phyloP scores from a whole-genome alignment of 2,888 invertebrate genomes.

The Leucozona laternaria region DNA sequence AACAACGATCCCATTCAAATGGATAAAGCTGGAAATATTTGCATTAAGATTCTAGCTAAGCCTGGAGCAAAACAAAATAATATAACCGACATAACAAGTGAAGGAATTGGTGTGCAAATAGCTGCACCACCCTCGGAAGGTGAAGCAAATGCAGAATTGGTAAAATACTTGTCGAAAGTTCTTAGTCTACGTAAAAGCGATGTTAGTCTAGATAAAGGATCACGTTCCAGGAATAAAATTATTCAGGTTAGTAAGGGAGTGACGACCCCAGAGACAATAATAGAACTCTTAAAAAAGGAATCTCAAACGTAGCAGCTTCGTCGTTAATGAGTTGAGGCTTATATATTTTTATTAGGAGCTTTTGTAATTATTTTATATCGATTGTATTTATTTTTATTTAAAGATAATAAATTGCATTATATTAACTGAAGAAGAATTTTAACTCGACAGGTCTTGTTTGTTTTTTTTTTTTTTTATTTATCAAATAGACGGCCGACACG shows the following conservation, averaged over 20 bases:
- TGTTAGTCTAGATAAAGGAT: conserved; percentile 87
- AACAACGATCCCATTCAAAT: conserved; percentile 81
- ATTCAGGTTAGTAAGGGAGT: conserved; percentile 84
- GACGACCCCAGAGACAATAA: conserved; percentile 83
- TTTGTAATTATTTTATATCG: background rate
- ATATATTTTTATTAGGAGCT: too few relatives aligned
- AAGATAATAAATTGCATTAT: background rate
- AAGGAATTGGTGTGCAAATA: conserved; percentile 90
- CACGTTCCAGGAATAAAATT: conserved; percentile 86
- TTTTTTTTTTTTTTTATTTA: too few relatives aligned
- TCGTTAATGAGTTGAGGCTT: background rate
- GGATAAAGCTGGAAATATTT: conserved; percentile 86
- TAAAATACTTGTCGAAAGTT: conserved; percentile 89
- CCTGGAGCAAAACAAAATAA: conserved; percentile 90
- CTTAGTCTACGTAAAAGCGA: conserved; percentile 89
- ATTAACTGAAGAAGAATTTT: too few relatives aligned
- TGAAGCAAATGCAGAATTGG: conserved; percentile 90
- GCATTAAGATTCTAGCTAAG: conserved; percentile 88
- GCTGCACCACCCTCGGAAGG: conserved; percentile 93
- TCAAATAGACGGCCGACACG: too few relatives aligned
- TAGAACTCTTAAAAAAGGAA: conserved; percentile 83
- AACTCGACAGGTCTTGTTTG: too few relatives aligned
- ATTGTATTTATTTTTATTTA: background rate
- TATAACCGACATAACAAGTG: conserved; percentile 87
- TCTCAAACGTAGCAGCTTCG: conserved; percentile 35